phyloP scores from a whole-genome alignment of 2,113 vertebrate genomes.

The Chelonoidis abingdonii region DNA sequence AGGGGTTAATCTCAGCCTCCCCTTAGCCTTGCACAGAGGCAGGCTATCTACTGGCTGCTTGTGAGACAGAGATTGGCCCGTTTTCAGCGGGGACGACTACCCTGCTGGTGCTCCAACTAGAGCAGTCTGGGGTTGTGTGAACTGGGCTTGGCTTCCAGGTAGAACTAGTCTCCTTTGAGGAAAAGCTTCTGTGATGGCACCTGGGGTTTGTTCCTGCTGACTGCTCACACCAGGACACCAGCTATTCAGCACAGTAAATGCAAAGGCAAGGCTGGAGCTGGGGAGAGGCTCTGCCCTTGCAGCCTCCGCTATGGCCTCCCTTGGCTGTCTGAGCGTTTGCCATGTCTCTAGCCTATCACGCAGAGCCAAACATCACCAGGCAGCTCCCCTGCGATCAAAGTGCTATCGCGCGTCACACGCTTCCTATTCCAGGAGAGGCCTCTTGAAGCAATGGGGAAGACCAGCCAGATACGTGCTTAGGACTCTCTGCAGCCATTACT shows the following conservation, averaged over 20 bases:
- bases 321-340: neutral
- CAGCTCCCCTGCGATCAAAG: neutral
- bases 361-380: neutral
- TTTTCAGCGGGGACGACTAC: no score
- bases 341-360: neutral
- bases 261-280: neutral
- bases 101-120: neutral
- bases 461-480: neutral
- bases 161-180: neutral
- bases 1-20: neutral
- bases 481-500: neutral
- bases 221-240: neutral
- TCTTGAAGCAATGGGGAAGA: neutral
- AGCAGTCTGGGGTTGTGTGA: neutral
- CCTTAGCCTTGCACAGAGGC: neutral
- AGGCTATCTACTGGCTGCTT: neutral
- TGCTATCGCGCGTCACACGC: neutral
- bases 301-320: fast-evolving
- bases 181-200: neutral
- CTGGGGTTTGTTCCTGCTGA: neutral
- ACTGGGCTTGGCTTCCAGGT: neutral
- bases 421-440: neutral
- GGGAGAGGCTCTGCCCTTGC: neutral
- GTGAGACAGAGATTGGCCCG: neutral
- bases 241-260: neutral